phyloP scores from a whole-genome alignment of 2,797 vertebrate genomes.

The Arnoldichthys spilopterus region DNA sequence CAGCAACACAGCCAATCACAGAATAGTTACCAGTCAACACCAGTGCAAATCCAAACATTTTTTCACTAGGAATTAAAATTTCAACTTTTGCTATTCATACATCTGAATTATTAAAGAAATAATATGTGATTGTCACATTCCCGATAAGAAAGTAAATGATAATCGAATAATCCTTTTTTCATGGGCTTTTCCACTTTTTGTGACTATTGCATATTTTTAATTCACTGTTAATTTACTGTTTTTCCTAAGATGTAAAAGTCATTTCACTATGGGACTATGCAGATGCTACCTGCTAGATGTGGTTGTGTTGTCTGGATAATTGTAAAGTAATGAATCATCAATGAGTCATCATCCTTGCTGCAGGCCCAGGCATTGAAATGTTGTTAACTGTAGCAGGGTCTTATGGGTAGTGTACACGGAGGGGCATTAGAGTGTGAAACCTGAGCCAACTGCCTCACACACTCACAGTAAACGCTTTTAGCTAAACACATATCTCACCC shows the following conservation, averaged over 20 bases:
- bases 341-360: slow-evolving; percentile 44
- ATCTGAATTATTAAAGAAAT: no score
- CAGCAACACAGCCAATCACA: no score
- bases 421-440: slow-evolving; percentile 41
- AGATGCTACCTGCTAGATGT: slow-evolving; percentile 8
- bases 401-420: slow-evolving; percentile 53
- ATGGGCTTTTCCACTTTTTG: no score
- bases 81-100: no score
- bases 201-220: no score
- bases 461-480: slow-evolving; percentile 46
- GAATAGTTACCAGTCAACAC: no score
- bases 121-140: no score
- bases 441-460: slow-evolving; percentile 45
- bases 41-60: no score
- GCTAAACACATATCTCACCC: slow-evolving; percentile 55
- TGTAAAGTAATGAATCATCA: not conserved
- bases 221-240: no score
- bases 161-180: no score
- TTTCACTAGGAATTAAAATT: no score
- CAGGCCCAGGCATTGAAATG: slow-evolving; percentile 46
- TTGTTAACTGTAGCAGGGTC: slow-evolving; percentile 54
- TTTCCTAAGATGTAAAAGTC: not conserved
- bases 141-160: no score
- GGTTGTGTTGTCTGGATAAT: not conserved
- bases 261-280: not conserved